Base-by-base conservation (phyloP, 2,888 invertebrate genomes). In the Melipona beecheii region DNA sequence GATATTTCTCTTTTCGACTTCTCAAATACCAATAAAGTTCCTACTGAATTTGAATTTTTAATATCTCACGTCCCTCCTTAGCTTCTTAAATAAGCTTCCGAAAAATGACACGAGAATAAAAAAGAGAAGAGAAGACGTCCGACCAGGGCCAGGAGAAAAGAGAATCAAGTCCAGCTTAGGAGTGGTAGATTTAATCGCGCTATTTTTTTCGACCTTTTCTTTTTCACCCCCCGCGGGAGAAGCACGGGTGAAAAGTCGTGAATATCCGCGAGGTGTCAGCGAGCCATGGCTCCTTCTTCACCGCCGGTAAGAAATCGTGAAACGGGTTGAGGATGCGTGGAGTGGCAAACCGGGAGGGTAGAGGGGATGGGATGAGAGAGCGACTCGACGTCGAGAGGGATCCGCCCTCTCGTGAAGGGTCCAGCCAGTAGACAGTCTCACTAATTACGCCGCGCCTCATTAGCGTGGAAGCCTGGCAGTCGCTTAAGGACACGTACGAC, bases 391-490 rank as follows among this genome's bases (percentile, higher is more conserved):
- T 89, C 75, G 88, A 85, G 89, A 89, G 90, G 86, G 90, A 90
- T 88, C 82, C 87, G 81, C 86, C 86, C 84, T 83, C 87, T 84
- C 78, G 78, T 88, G 77, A 86, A 87, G 90, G 85, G 89, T 86
- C 86, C 89, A 90, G 92, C 91, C 87, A 49, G 91, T 92, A 93
- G 94, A 94, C 94, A 93, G 94, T 93, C 93, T 93, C 94, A 94
- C 94, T 94, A 94, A 94, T 94, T 94, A 94, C 93, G 91, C 92
- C 90, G 93, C 92, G 93, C 93, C 94, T 94, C 94, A 94, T 94
- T 94, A 94, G 93, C 93, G 93, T 92, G 91, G 89, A 92, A 91
- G 91, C 90, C 89, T 82, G 86, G 87, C 85, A 86, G 89, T 87
- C 90, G 89, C 91, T 91, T 91, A 90, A 92, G 92, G 88, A 92